These are phyloP conservation scores for Panthera uncia DNA, from an alignment of 2,113 vertebrate species.

Conservation along the genomic window DNA sequence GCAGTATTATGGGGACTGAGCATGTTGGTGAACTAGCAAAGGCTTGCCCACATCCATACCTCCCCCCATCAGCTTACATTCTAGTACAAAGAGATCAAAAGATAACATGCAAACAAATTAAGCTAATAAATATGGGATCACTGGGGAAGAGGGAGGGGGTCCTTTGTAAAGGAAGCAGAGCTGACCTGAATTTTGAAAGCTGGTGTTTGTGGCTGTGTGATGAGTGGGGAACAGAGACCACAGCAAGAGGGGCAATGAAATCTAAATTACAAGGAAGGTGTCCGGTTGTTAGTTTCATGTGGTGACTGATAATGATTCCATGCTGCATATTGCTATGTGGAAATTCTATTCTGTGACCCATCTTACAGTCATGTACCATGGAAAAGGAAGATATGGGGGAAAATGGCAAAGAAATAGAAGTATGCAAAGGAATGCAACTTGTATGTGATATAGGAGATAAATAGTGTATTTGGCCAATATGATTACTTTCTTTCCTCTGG, in stretches of 20 bases:
- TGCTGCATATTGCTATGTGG: accelerated
- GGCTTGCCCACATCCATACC: background rate
- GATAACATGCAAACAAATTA: background rate
- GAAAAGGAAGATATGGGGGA: background rate
- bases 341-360: background rate
- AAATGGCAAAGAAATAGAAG: background rate
- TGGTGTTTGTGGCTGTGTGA: too few species aligned
- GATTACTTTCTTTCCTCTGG: too few species aligned
- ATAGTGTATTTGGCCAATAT: accelerated
- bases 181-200: background rate
- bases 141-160: accelerated
- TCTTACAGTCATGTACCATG: background rate
- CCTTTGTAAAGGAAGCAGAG: background rate
- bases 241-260: accelerated
- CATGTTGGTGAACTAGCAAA: background rate
- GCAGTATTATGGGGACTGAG: background rate
- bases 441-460: too few species aligned
- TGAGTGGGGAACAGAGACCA: background rate
- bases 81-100: background rate
- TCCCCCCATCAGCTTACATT: background rate
- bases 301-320: background rate
- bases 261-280: background rate
- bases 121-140: too few species aligned
- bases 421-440: background rate
- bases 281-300: background rate